Evolutionary conservation across 1,140 invertebrate species (phyloP).

Genomic region (Teleopsis dalmanni): DNA sequence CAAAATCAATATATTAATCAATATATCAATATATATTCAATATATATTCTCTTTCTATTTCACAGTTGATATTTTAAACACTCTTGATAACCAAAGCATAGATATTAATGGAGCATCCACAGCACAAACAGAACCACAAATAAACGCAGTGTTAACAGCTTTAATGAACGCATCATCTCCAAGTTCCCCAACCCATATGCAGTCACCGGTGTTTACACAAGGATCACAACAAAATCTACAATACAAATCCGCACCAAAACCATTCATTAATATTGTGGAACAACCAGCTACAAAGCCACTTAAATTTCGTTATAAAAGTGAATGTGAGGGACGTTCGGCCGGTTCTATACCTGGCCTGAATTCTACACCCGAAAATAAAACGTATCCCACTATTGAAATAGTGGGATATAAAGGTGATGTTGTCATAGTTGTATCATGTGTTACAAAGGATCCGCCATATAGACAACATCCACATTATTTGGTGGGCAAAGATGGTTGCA

Average conservation of each 20-base stretch:
- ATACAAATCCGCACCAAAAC: background rate
- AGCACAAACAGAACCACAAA: too few relatives aligned
- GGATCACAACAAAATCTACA: too few relatives aligned
- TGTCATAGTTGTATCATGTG: slow-evolving; percentile 65
- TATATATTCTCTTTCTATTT: too few relatives aligned
- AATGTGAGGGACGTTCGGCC: slow-evolving; percentile 92
- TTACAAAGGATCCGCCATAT: slow-evolving; percentile 82
- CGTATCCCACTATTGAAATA: slow-evolving; percentile 86
- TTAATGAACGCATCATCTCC: too few relatives aligned
- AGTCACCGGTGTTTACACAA: too few relatives aligned
- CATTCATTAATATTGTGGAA: slow-evolving; percentile 69
- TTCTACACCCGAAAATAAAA: slow-evolving; percentile 81
- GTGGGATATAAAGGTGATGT: slow-evolving; percentile 69
- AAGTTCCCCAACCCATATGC: too few relatives aligned
- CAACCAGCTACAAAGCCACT: slow-evolving; percentile 86
- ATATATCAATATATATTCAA: too few relatives aligned
- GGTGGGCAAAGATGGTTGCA: slow-evolving; percentile 80
- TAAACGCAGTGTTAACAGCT: too few relatives aligned
- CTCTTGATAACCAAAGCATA: too few relatives aligned
- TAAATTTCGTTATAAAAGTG: slow-evolving; percentile 80
- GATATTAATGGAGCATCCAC: too few relatives aligned
- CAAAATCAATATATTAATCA: too few relatives aligned
- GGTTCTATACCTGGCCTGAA: slow-evolving; percentile 86
- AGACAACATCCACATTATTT: slow-evolving; percentile 90
- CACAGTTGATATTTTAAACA: too few relatives aligned